Base-by-base conservation (phyloP, 37 sponge, comb jelly and placozoan genomes). In the Geodia barretti region DNA sequence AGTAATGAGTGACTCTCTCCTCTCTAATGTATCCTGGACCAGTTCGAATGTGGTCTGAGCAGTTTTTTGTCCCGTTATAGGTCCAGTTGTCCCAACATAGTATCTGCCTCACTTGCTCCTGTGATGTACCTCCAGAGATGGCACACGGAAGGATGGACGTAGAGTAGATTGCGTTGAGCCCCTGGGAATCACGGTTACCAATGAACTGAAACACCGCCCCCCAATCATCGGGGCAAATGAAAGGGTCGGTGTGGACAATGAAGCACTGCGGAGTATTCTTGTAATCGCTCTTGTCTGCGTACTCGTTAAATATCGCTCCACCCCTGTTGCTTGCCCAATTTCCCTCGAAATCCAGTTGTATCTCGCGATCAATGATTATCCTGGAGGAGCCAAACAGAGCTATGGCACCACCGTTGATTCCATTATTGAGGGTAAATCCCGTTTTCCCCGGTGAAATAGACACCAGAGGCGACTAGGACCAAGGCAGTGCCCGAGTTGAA, bases 321-420 rank as follows among this genome's bases (percentile, higher is more conserved):
- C 92, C 92, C 14, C 35, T 4, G 4, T 42, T 60, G 2, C n/a
- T 19, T 11, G 83, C 87, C 26, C 2, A 79, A 60, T 91, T 91
- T 30, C 64, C 29, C n/a, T 40, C n/a, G 54, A 91, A 86, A 3
- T 32, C 28, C 42, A 87, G 29, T 17, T 23, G 11, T 33, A 80
- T 87, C 0, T 34, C 11, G 0, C 60, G 30, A 24, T 41, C 5
- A 19, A 87, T 26, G 0, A 65, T 2, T 7, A 86, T 58, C 21
- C 3, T 47, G 36, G 87, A 30, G 2, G 60, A 20, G 1, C 80
- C 86, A 0, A 74, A 59, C n/a, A 91, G 62, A n/a, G 83, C 64
- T 20, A 91, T 82, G 9, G 73, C 92, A 3, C 92, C 92, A 37
- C 92, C 92, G n/a, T 34, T 54, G 30, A 26, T 66, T 24, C 79